Base-by-base conservation (phyloP, 2,113 vertebrate species). In the Vidua macroura region DNA sequence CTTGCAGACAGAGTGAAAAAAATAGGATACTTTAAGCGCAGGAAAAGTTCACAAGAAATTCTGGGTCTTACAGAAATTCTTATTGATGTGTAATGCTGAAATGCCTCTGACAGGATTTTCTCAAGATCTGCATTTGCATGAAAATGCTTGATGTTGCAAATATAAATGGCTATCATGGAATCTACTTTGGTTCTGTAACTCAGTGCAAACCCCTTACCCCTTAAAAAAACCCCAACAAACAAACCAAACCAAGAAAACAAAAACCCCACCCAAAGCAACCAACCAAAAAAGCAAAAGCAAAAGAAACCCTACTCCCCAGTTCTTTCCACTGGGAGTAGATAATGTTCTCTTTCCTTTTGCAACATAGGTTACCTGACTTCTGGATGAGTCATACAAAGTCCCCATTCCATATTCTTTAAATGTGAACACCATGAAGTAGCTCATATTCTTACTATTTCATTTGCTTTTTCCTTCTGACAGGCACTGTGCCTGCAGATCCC, bases 271-370 rank as follows among this genome's bases (percentile, higher is more conserved):
- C 28, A 46, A 75, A 31, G 3, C 13, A 80, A 31, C 7, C 21
- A 63, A 31, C 2, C 5, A 27, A 48, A 15, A 51, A 48, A 22
- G 2, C 11, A 62, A 44, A 48, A 53, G 4, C 0, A 1, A 27
- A 56, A 60, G 2, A 49, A 83, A 24, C 12, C 2, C 7, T n/a
- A 39, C 7, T 6, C 4, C 3, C 6, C 17, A 27, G 3, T 7
- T 35, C 44, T 70, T 86, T 79, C 25, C 11, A 15, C 5, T 62
- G 27, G 31, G 70, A 23, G 9, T 13, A 49, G 16, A 4, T 22
- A 25, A 70, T 46, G 5, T 9, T 19, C 53, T 31, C 15, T 75
- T 76, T 39, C 7, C 5, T 62, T 89, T 70, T 66, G 4, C 22
- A 63, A 20, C 2, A 0, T 6, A 31, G 3, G 5, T 2, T 48